A percentile compares a stretch with the other conserved stretches of the same genome.
Evolutionary conservation across 2,113 vertebrate genomes (phyloP).

Genomic region (Mus musculus): GRCm39 chr17:49775001-49775500

Average conservation of each 20-base stretch:
- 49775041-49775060: not conserved
- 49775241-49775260: not conserved
- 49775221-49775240: not conserved
- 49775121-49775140: not conserved
- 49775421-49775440: conserved; percentile 71
- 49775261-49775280: not conserved
- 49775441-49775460: conserved; percentile 66
- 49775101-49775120: not conserved
- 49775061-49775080: not conserved
- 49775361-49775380: not conserved
- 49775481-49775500: not conserved
- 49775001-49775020: no score
- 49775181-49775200: not conserved
- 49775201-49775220: not conserved
- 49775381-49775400: not conserved
- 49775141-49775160: not conserved
- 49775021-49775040: not conserved
- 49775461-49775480: conserved; percentile 49
- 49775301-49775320: not conserved
- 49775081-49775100: not conserved
- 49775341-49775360: not conserved
- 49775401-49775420: not conserved
- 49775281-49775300: not conserved
- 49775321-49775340: not conserved
- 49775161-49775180: not conserved